A percentile compares a stretch with the other conserved stretches of the same genome.
These are phyloP conservation scores for Sciurus vulgaris DNA, from an alignment of 2,797 vertebrate species.

Conservation along the genomic window DNA sequence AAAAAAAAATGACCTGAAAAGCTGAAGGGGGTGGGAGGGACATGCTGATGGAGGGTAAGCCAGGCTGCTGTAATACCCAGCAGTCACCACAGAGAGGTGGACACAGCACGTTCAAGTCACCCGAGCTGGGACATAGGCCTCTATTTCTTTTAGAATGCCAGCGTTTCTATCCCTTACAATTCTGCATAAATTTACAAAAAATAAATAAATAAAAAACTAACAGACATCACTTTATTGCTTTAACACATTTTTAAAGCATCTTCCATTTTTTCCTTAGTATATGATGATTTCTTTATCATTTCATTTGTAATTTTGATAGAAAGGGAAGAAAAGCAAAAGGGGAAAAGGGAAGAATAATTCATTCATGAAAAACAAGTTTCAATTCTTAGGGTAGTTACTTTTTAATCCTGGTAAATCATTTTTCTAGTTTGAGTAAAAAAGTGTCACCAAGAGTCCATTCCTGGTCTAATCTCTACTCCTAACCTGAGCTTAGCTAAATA, in stretches of 20 bases:
- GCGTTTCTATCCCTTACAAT: neutral
- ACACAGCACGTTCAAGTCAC: neutral
- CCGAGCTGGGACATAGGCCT: neutral
- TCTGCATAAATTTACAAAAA: neutral
- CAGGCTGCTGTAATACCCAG: neutral
- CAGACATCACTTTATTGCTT: neutral
- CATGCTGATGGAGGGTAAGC: fast-evolving
- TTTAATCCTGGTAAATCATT: slow-evolving; percentile 22
- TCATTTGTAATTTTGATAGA: slow-evolving; percentile 28
- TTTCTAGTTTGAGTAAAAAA: slow-evolving; percentile 1
- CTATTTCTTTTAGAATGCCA: neutral
- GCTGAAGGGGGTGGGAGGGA: fast-evolving
- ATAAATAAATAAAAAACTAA: neutral
- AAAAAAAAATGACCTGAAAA: neutral
- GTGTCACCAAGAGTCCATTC: neutral
- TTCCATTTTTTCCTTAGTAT: neutral
- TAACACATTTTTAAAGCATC: slow-evolving; percentile 15
- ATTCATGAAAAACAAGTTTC: neutral
- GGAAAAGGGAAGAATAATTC: neutral
- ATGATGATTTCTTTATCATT: neutral
- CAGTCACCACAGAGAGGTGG: slow-evolving; percentile 69
- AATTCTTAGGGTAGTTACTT: slow-evolving; percentile 22
- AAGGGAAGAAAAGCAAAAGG: neutral
- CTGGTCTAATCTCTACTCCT: neutral
- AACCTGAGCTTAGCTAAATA: neutral